Conservation (phyloP, 2,113 vertebrate species). For the Opisthocomus hoazin region DNA sequence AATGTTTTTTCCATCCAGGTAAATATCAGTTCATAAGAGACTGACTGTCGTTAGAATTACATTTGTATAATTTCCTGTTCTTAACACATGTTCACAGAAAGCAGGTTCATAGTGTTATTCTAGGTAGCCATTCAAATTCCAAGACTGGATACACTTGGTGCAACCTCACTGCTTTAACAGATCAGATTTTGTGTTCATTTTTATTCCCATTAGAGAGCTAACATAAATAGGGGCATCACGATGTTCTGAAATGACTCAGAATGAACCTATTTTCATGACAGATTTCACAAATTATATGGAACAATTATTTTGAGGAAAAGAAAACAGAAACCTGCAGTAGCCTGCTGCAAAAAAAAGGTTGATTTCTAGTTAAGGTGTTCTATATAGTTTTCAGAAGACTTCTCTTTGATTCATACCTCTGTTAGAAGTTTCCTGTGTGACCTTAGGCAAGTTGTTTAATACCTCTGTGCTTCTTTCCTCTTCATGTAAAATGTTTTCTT, state of each 20-base stretch:
- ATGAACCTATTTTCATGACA: neutral
- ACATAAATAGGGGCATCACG: neutral
- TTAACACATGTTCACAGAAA: neutral
- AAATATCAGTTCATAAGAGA: neutral
- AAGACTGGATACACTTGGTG: neutral
- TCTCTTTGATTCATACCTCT: neutral
- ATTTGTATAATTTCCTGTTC: neutral
- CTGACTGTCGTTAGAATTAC: neutral
- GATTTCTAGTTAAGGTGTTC: neutral
- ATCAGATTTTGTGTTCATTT: conserved; percentile 7
- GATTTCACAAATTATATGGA: neutral
- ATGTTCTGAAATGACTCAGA: neutral
- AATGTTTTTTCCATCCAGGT: neutral
- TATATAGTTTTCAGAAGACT: neutral
- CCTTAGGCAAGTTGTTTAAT: neutral
- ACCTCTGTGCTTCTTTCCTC: neutral
- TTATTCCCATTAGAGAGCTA: neutral
- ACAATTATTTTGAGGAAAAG: neutral
- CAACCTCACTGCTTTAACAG: neutral
- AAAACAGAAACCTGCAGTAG: neutral
- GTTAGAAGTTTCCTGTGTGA: neutral
- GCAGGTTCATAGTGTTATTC: neutral
- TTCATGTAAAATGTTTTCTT: neutral
- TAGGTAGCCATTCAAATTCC: neutral
- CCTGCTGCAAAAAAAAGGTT: neutral